These are phyloP conservation scores for Epistrophella euchroma DNA, from an alignment of 2,888 invertebrate genomes.

Conservation along the genomic window DNA sequence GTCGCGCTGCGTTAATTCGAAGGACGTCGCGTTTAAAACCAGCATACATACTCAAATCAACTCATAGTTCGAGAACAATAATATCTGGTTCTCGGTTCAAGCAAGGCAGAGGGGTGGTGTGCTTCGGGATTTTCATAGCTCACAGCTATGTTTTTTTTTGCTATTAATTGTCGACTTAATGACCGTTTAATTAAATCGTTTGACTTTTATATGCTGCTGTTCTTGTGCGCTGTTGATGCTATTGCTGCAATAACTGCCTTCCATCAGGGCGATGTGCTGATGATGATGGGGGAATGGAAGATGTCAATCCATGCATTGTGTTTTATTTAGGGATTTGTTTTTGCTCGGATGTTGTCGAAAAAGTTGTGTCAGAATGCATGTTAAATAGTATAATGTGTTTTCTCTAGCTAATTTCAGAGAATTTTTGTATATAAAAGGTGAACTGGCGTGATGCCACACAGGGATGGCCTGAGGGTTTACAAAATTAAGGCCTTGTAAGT, in stretches of 20 bases:
- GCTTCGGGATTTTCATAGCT: conserved; percentile 55
- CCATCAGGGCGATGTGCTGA: not conserved
- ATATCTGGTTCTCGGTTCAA: conserved; percentile 10
- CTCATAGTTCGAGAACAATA: conserved; percentile 11
- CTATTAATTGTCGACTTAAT: conserved; percentile 83
- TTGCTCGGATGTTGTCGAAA: conserved; percentile 24
- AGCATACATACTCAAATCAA: not conserved
- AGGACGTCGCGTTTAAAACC: conserved; percentile 43
- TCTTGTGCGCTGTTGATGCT: conserved; percentile 43
- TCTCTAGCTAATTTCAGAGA: conserved; percentile 35
- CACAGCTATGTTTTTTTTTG: conserved; percentile 77
- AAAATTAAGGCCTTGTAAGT: not conserved
- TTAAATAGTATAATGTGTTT: conserved; percentile 52
- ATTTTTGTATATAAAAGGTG: not conserved
- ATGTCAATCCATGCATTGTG: conserved; percentile 21
- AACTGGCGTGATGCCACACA: not conserved
- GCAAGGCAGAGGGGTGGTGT: conserved; percentile 41
- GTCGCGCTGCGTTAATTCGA: conserved; percentile 75
- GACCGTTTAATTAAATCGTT: conserved; percentile 83
- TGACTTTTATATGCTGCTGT: conserved; percentile 76
- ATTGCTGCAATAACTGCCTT: conserved; percentile 34
- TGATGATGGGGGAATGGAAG: not conserved
- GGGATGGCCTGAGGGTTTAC: not conserved
- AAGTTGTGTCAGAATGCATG: conserved; percentile 63
- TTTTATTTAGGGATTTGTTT: conserved; percentile 52